Base-by-base conservation (phyloP, 2,113 vertebrate genomes). In the Trochalopteron elliotii region DNA sequence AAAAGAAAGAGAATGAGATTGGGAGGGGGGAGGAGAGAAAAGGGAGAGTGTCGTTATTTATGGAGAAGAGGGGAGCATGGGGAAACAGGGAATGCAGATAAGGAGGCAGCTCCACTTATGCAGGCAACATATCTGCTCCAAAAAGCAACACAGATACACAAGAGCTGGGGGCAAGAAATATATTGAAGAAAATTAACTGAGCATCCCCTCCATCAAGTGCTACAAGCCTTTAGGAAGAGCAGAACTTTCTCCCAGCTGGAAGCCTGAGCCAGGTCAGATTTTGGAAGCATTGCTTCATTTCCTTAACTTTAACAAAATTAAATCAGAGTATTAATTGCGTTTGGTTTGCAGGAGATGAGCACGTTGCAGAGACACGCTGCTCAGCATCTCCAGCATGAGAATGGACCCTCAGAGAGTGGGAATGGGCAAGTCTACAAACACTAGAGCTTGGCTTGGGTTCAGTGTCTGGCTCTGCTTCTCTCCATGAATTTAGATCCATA, bases 311-410 rank as follows among this genome's bases (percentile, higher is more conserved):
- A 76, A 63, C 80, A 72, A 81, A 90, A 87, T 93, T 79, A 95
- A 96, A 92, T 84, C 33, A 15, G 35, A 14, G 39, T 76, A 95
- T 93, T 80, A 96, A 95, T 96, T 90, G 94, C 60, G 20, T 94
- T 95, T 90, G 64, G 47, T 87, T 95, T 52, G 28, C 2, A 59
- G 79, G 77, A 67, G 44, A 79, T 61, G 87, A 92, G 80, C 74
- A 74, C 30, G 8, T 85, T 45, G 88, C 90, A 42, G 9, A 83
- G 68, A 40, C 56, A 40, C 30, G 39, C 49, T 89, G 55, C 57
- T 68, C 37, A 88, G 83, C 70, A 93, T 57, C 77, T 89, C 72
- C 87, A 56, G 89, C 81, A 90, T 53, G 64, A 64, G 49, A 85
- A 84, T 57, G 64, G 50, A 65, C 93, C 86, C 86, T 72, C n/a